These are phyloP conservation scores for Epirrita christyi DNA, from an alignment of 2,888 invertebrate genomes.

Conservation along the genomic window DNA sequence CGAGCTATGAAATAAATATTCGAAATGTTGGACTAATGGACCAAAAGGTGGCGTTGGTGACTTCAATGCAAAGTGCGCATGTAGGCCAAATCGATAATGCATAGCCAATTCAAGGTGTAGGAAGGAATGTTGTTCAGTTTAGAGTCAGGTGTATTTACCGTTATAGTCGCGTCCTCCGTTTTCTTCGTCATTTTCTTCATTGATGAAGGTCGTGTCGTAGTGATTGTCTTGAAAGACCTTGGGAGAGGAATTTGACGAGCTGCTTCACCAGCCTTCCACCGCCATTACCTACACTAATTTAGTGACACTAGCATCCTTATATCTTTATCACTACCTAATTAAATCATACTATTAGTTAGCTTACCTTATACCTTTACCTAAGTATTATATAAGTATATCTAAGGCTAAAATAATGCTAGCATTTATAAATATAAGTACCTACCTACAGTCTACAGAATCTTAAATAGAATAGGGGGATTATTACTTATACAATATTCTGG, in stretches of 20 bases:
- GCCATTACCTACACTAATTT: too few relatives aligned
- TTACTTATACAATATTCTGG: too few relatives aligned
- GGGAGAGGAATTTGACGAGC: neutral
- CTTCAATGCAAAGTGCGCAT: slow-evolving; percentile 31
- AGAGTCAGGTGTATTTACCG: slow-evolving; percentile 3
- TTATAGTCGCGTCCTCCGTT: neutral
- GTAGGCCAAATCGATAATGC: slow-evolving; percentile 28
- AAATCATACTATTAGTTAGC: too few relatives aligned
- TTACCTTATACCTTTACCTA: too few relatives aligned
- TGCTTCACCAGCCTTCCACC: neutral
- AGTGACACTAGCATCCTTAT: too few relatives aligned
- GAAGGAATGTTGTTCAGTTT: slow-evolving; percentile 28
- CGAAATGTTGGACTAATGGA: slow-evolving; percentile 31
- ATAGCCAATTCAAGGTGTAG: slow-evolving; percentile 29
- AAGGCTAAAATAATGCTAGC: too few relatives aligned
- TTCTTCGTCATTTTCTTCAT: neutral
- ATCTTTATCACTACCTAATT: neutral
- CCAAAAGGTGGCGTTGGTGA: slow-evolving; percentile 40
- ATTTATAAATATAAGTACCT: too few relatives aligned
- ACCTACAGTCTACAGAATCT: too few relatives aligned
- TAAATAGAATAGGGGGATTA: too few relatives aligned
- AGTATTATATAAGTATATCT: too few relatives aligned
- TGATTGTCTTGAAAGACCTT: too few relatives aligned
- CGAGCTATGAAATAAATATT: slow-evolving; percentile 17
- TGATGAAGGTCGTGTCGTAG: too few relatives aligned